These are phyloP conservation scores for Leucopsar rothschildi DNA, from an alignment of 2,113 vertebrate species.

Conservation along the genomic window DNA sequence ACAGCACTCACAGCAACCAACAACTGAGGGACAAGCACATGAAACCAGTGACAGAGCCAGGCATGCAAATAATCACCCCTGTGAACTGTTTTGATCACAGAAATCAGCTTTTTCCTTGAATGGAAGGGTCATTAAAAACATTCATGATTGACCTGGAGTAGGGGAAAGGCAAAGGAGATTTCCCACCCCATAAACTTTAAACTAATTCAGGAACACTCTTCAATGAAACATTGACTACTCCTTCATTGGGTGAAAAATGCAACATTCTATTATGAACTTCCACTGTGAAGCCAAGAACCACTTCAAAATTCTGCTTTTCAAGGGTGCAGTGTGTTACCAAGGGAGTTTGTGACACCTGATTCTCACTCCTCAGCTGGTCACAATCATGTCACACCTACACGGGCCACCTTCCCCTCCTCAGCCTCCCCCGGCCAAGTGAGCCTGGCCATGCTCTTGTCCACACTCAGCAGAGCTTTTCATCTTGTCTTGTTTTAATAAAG, in stretches of 20 bases:
- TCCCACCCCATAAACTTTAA: background rate
- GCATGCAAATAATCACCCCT: background rate
- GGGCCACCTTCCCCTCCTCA: background rate
- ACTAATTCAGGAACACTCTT: background rate
- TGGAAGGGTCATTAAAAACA: background rate
- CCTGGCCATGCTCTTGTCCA: background rate
- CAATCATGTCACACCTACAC: rapidly evolving
- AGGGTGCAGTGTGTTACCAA: background rate
- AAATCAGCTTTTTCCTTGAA: background rate
- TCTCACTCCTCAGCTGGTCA: background rate
- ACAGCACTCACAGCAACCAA: background rate
- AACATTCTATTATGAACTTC: rapidly evolving
- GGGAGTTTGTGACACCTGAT: background rate
- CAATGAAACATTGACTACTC: rapidly evolving
- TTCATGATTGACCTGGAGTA: background rate
- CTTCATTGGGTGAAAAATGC: background rate
- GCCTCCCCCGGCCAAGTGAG: background rate
- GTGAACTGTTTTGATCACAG: rapidly evolving
- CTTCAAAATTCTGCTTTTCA: background rate
- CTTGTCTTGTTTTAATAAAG: background rate
- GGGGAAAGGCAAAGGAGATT: background rate
- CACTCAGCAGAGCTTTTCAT: background rate
- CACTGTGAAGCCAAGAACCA: background rate
- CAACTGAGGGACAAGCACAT: rapidly evolving
- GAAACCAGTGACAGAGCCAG: background rate